Base-by-base conservation (phyloP, 2,888 invertebrate species). In the Polydrusus pterygomalis region DNA sequence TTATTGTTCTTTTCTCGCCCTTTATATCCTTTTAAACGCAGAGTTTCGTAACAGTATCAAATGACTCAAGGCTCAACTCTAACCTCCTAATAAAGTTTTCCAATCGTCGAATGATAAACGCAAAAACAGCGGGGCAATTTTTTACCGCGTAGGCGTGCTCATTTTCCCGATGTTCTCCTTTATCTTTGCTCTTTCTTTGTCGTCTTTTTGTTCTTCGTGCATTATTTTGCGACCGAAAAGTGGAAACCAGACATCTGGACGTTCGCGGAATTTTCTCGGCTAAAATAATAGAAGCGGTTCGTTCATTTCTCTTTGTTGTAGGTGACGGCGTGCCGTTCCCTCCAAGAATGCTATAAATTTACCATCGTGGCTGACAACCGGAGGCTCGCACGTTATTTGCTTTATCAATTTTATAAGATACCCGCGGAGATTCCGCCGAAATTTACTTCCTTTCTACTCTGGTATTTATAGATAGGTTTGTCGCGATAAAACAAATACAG, bases 241-340 rank as follows among this genome's bases (percentile, higher is more conserved):
- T 75, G 74, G 78, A 76, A 71, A 76, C 60, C 78, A 76, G 82
- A 81, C 85, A 84, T 83, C 85, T 85, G 85, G 84, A 82, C 80
- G 81, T 84, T 81, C 83, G 80, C 80, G 81, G 81, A 81, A 83
- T 83, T 83, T 84, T 84, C 83, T 81, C 83, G 83, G 84, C 82
- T 83, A 83, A 84, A 85, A 85, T 84, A 85, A 84, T 84, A 83
- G 84, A 82, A 77, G 78, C 63, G 70, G 77, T 68, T 77, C 70
- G 77, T 79, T 79, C 81, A 80, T 80, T 83, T 80, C 81, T 81
- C 82, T 80, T 82, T 79, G 80, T 74, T 80, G 79, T 70, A 81
- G 81, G 79, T 80, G 81, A 81, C 81, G 83, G 84, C 83, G 81
- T 82, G 82, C 82, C 84, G 83, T 81, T 82, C 71, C 81, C 81